Conservation (phyloP, 2,113 vertebrate genomes). For the Megaceryle maxima region DNA sequence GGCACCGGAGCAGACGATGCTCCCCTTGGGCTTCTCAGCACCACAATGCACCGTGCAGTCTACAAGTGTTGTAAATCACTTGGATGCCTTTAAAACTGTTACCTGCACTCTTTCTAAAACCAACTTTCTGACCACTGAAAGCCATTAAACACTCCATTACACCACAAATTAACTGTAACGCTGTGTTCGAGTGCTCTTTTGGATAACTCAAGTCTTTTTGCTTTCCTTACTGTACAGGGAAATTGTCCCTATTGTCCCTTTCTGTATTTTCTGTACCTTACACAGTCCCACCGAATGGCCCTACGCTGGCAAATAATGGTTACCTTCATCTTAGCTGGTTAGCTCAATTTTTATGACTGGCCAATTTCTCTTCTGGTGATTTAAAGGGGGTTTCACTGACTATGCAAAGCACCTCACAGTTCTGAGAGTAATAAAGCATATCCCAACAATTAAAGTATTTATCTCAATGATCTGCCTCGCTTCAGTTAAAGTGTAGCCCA, state of each 20-base stretch:
- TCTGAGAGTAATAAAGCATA: not conserved
- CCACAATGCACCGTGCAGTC: not conserved
- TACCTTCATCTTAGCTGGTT: not conserved
- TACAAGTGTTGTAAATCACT: not conserved
- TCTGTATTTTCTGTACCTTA: not conserved
- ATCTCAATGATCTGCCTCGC: not conserved
- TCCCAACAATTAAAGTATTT: not conserved
- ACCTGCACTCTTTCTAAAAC: not conserved
- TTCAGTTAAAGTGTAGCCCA: not conserved
- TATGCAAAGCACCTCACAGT: not conserved
- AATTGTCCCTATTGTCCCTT: not conserved
- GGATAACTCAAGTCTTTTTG: not conserved
- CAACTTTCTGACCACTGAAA: conserved; percentile 30
- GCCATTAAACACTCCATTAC: conserved; percentile 23
- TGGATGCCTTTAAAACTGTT: not conserved
- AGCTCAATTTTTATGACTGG: not conserved
- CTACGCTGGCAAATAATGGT: not conserved
- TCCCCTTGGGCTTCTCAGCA: not conserved
- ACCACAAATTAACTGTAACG: not conserved
- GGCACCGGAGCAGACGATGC: accelerated
- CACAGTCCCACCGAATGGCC: not conserved
- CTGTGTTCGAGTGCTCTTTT: not conserved
- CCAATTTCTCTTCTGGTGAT: not conserved
- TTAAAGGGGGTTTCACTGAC: not conserved
- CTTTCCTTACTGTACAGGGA: not conserved